Conservation (phyloP, 2,797 vertebrate genomes). For the Sebastes nivosus region DNA sequence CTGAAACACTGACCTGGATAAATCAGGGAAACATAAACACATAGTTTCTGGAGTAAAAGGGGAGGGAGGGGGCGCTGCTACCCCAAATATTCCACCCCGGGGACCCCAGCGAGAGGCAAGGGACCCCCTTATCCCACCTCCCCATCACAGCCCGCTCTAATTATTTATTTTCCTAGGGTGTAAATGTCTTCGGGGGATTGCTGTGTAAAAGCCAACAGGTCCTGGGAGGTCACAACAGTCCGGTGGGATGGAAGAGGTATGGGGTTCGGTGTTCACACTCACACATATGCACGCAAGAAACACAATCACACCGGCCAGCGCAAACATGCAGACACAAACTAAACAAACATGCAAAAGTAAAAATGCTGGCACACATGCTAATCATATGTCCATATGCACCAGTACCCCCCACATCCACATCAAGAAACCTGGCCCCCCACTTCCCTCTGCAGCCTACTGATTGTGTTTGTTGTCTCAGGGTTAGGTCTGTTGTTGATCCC, state of each 20-base stretch:
- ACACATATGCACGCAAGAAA: neutral
- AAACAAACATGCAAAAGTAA: constrained; percentile 8
- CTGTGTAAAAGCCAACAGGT: constrained; percentile 70
- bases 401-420: neutral
- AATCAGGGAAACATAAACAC: constrained; percentile 79
- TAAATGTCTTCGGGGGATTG: constrained; percentile 76
- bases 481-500: constrained; percentile 77
- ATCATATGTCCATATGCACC: constrained; percentile 18
- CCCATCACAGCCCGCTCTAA: constrained; percentile 65
- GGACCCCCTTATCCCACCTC: constrained; percentile 64
- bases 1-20: constrained; percentile 78
- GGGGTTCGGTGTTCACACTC: constrained; percentile 46
- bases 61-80: constrained; percentile 46
- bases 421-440: constrained; percentile 40
- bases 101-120: constrained; percentile 44
- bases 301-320: constrained; percentile 12
- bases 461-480: constrained; percentile 79
- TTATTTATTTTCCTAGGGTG: constrained; percentile 77
- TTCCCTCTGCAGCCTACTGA: constrained; percentile 51
- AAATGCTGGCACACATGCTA: constrained; percentile 33
- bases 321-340: constrained; percentile 16
- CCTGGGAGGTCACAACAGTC: constrained; percentile 66
- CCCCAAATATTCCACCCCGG: constrained; percentile 68
- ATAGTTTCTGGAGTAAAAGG: constrained; percentile 56
- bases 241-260: constrained; percentile 27